Evolutionary conservation across 2,113 vertebrate species (phyloP).

Genomic region (Myocastor coypus): DNA sequence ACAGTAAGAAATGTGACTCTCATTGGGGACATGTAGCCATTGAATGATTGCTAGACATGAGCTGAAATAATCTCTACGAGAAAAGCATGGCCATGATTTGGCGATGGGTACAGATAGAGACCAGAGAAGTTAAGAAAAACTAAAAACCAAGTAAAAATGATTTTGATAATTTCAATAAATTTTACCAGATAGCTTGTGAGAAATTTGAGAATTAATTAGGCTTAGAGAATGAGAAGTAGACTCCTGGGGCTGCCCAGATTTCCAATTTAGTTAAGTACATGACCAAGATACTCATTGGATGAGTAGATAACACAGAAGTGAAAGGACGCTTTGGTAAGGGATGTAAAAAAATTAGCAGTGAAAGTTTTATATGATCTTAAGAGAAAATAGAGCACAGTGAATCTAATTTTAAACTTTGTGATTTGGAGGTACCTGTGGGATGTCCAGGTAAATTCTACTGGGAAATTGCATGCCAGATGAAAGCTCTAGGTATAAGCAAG

Average conservation of each 20-base stretch:
- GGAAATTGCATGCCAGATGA: neutral
- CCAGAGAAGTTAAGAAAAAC: conserved; percentile 17
- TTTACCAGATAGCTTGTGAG: neutral
- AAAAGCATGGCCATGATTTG: neutral
- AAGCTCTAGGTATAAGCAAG: conserved; percentile 8
- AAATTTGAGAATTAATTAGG: conserved; percentile 17
- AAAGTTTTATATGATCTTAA: neutral
- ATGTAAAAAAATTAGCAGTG: neutral
- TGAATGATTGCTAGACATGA: neutral
- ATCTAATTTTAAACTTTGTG: conserved; percentile 17
- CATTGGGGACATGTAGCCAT: neutral
- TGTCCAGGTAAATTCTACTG: conserved; percentile 10
- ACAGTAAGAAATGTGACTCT: neutral
- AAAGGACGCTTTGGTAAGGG: neutral
- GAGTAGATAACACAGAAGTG: neutral
- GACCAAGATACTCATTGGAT: neutral
- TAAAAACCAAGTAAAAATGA: neutral
- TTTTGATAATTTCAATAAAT: neutral
- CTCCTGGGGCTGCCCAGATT: neutral
- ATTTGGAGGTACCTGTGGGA: neutral
- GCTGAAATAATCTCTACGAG: conserved; percentile 5
- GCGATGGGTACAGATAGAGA: neutral
- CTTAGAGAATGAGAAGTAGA: neutral
- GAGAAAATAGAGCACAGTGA: neutral
- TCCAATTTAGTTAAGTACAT: conserved; percentile 31